A percentile compares a stretch with the other conserved stretches of the same genome.
These are phyloP conservation scores for Drosophila rhopaloa DNA, from an alignment of 1,140 invertebrate genomes.

Conservation along the genomic window DNA sequence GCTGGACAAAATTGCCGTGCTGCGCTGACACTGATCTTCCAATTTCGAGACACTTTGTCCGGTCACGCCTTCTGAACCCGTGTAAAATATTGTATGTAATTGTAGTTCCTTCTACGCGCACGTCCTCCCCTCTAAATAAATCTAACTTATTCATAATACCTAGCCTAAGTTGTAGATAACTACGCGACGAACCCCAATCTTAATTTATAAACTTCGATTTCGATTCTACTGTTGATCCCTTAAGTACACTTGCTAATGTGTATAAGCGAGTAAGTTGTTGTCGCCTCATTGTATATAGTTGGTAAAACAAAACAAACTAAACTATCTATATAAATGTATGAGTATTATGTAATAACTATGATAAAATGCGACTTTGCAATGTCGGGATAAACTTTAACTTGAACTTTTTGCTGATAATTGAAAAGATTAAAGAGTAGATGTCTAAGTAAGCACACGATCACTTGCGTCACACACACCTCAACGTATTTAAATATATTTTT, in stretches of 20 bases:
- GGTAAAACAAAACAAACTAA: conserved; percentile 43
- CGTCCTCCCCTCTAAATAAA: conserved; percentile 61
- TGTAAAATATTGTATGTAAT: conserved; percentile 79
- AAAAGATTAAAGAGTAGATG: conserved; percentile 27
- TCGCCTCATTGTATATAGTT: conserved; percentile 64
- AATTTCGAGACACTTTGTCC: conserved; percentile 3
- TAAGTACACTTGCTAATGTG: conserved; percentile 1
- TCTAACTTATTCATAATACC: conserved; percentile 71
- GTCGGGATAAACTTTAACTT: conserved; percentile 18
- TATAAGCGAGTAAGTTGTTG: conserved; percentile 11
- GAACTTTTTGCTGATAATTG: conserved; percentile 35
- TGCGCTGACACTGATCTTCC: conserved; percentile 17
- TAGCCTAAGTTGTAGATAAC: conserved; percentile 78
- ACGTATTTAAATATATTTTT: conserved; percentile 60
- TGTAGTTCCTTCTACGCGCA: conserved; percentile 42
- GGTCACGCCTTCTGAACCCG: conserved; percentile 15
- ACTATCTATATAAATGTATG: conserved; percentile 41
- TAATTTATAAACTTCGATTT: conserved; percentile 38
- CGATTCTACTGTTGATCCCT: conserved; percentile 11
- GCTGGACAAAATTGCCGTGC: conserved; percentile 8
- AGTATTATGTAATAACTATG: conserved; percentile 52
- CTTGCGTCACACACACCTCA: conserved; percentile 48
- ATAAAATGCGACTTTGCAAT: conserved; percentile 10
- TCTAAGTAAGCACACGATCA: conserved; percentile 34
- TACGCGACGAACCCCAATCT: conserved; percentile 31